Evolutionary conservation across 2,113 vertebrate species (phyloP).

Genomic region (Cnemophilus loriae): DNA sequence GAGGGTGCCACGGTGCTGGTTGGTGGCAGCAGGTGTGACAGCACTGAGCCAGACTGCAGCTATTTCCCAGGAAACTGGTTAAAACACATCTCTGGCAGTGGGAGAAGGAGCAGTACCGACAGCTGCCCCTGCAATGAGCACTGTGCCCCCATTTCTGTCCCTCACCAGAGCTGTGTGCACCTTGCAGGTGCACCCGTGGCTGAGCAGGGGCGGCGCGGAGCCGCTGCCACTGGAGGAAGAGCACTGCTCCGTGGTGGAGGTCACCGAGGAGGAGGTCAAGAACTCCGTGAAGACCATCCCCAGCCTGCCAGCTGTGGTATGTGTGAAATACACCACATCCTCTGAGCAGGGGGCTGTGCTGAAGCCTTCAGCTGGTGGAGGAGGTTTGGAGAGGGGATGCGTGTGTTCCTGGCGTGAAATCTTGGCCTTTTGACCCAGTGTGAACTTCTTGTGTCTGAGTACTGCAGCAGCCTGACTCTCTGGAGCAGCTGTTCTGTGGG

Average conservation of each 20-base stretch:
- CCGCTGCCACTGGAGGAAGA: slow-evolving; percentile 91
- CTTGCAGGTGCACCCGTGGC: slow-evolving; percentile 85
- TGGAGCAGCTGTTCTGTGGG: neutral
- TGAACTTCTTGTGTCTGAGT: neutral
- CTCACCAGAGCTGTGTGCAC: neutral
- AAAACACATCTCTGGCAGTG: accelerated
- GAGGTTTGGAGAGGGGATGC: neutral
- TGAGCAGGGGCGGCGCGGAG: slow-evolving; percentile 80
- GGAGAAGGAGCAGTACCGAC: neutral
- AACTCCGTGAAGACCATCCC: slow-evolving; percentile 95
- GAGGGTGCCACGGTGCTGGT: neutral
- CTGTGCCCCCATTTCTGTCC: neutral
- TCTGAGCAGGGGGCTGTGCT: neutral
- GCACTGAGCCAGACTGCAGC: neutral
- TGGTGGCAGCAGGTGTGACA: neutral
- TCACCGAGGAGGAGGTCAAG: slow-evolving; percentile 96
- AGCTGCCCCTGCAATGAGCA: neutral
- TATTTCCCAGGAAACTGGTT: neutral
- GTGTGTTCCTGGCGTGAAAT: neutral
- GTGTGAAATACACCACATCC: neutral
- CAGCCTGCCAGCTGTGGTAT: slow-evolving; percentile 93
- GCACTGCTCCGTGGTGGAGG: slow-evolving; percentile 91
- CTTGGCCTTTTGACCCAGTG: neutral
- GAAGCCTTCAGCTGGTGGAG: neutral
- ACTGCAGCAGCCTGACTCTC: neutral